Evolutionary conservation across 2,888 invertebrate species (phyloP).

Genomic region (Drosophila niveifrons): DNA sequence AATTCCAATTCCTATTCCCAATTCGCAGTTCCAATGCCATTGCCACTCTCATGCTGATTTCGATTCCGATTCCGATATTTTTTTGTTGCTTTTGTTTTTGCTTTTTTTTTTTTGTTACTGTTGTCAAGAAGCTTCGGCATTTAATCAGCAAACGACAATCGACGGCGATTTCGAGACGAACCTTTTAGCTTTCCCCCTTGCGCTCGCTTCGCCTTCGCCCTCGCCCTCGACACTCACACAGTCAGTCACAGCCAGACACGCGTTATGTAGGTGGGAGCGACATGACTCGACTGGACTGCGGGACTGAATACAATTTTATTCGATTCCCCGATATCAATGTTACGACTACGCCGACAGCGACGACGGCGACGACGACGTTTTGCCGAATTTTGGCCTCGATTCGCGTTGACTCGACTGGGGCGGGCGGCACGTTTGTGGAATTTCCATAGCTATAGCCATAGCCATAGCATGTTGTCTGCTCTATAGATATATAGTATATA

Average conservation of each 20-base stretch:
- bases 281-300: slow-evolving; percentile 18
- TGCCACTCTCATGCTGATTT: slow-evolving; percentile 12
- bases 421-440: slow-evolving; percentile 45
- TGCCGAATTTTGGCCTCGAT: slow-evolving; percentile 23
- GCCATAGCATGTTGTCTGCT: slow-evolving; percentile 42
- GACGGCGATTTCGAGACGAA: slow-evolving; percentile 47
- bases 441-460: slow-evolving; percentile 45
- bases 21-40: slow-evolving; percentile 3
- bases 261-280: slow-evolving; percentile 19
- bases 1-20: background rate
- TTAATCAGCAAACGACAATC: slow-evolving; percentile 58
- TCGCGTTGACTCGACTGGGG: slow-evolving; percentile 6
- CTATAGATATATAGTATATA: background rate
- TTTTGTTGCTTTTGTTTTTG: slow-evolving; percentile 1
- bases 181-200: background rate
- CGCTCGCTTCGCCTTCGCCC: background rate
- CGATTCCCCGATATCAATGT: slow-evolving; percentile 15
- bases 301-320: background rate
- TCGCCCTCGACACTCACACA: background rate
- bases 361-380: background rate
- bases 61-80: slow-evolving; percentile 4
- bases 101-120: slow-evolving; percentile 31
- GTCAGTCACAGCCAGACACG: slow-evolving; percentile 24
- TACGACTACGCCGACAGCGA: background rate
- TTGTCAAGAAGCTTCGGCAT: slow-evolving; percentile 56